Percentiles rank a stretch among this genome's conserved stretches.
Conservation (phyloP, 2,888 invertebrate species). For the Drosophila kanekoi region DNA sequence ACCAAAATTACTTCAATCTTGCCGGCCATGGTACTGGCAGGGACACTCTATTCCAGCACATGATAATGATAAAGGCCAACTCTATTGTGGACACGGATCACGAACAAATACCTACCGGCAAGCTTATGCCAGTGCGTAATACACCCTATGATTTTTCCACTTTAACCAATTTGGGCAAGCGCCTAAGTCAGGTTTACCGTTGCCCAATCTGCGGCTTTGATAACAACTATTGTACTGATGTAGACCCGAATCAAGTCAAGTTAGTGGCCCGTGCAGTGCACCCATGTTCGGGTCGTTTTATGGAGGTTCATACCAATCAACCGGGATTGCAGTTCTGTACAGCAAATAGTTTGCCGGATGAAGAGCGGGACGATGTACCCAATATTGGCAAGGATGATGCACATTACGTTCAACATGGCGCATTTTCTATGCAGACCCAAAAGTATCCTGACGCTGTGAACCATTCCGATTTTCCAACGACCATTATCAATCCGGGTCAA, state of each 20-base stretch:
- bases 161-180: conserved; percentile 88
- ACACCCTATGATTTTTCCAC: conserved; percentile 91
- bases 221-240: conserved; percentile 61
- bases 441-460: conserved; percentile 96
- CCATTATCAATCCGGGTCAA: conserved; percentile 90
- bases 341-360: conserved; percentile 90
- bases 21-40: conserved; percentile 90
- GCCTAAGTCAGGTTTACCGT: conserved; percentile 88
- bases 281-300: conserved; percentile 89
- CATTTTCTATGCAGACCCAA: conserved; percentile 95
- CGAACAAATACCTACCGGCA: conserved; percentile 90
- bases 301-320: conserved; percentile 94
- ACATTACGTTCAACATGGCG: conserved; percentile 90
- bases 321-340: conserved; percentile 97
- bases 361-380: conserved; percentile 85
- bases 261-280: conserved; percentile 90
- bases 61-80: conserved; percentile 91
- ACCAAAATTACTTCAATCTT: conserved; percentile 95
- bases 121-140: conserved; percentile 88
- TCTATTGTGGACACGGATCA: conserved; percentile 90
- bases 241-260: conserved; percentile 77
- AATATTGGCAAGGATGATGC: conserved; percentile 90
- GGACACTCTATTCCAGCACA: conserved; percentile 89
- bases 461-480: conserved; percentile 91
- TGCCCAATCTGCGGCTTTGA: conserved; percentile 85